Conservation (phyloP, 23 tunicate genomes). For the Phallusia fumigata region DNA sequence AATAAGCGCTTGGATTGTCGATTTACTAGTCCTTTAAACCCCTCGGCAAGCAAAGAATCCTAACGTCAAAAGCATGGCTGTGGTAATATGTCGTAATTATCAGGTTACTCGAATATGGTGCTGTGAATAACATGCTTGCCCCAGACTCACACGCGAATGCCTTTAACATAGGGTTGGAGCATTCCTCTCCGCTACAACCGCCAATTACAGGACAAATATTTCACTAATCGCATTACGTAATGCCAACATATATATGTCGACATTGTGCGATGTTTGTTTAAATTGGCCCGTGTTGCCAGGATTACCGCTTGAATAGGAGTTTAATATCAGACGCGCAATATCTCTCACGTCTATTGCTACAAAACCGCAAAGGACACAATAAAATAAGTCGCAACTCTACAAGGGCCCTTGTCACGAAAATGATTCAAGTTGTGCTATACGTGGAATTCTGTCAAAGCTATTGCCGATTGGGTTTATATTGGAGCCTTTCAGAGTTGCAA, state of each 20-base stretch:
- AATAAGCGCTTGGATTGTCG: too few species aligned
- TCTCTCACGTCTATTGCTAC: constrained; percentile 1
- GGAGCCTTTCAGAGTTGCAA: background rate
- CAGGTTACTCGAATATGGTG: too few species aligned
- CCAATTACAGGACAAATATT: constrained; percentile 6
- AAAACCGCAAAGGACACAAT: background rate
- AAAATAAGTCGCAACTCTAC: too few species aligned
- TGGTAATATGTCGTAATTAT: too few species aligned
- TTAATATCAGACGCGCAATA: constrained; percentile 4
- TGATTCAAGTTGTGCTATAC: background rate
- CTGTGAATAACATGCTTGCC: too few species aligned
- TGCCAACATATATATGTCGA: background rate
- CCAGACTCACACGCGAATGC: too few species aligned
- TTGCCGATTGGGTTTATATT: background rate
- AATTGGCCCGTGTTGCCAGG: background rate
- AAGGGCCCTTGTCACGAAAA: too few species aligned
- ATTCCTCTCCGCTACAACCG: background rate
- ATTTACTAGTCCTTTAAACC: too few species aligned
- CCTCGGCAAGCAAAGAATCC: too few species aligned
- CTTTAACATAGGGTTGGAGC: too few species aligned
- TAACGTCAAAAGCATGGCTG: too few species aligned
- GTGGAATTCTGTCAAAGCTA: background rate
- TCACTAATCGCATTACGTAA: constrained; percentile 10
- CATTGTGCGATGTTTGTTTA: background rate
- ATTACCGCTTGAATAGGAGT: background rate